A percentile compares a stretch with the other conserved stretches of the same genome.
phyloP scores from a whole-genome alignment of 2,888 invertebrate genomes.

The Selenia dentaria region DNA sequence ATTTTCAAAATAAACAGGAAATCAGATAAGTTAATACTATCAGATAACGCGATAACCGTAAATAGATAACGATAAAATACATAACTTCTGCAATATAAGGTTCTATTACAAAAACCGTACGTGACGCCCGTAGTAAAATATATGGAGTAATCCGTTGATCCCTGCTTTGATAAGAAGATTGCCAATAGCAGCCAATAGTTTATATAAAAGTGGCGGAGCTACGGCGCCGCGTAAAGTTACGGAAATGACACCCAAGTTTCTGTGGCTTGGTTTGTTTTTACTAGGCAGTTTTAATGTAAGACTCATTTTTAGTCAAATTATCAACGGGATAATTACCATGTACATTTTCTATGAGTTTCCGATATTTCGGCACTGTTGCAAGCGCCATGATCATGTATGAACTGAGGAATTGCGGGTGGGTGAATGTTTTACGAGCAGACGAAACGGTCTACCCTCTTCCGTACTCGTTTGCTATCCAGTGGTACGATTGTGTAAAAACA shows the following conservation, averaged over 20 bases:
- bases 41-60: background rate
- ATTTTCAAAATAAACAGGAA: too few species aligned
- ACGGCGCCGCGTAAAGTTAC: conserved; percentile 26
- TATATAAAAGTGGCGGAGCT: conserved; percentile 44
- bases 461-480: too few species aligned
- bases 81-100: conserved; percentile 2
- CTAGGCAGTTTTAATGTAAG: conserved; percentile 54
- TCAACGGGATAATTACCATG: too few species aligned
- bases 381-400: too few species aligned
- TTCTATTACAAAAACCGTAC: conserved; percentile 36
- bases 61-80: conserved; percentile 1
- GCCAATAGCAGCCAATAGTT: conserved; percentile 36
- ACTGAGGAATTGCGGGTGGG: too few species aligned
- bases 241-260: conserved; percentile 48
- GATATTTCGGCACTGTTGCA: too few species aligned
- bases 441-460: too few species aligned
- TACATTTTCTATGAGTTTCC: too few species aligned
- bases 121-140: conserved; percentile 32
- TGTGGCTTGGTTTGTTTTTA: conserved; percentile 49
- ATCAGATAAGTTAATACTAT: too few species aligned
- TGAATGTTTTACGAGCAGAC: too few species aligned
- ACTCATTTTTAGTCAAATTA: too few species aligned
- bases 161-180: conserved; percentile 40
- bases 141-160: conserved; percentile 22
- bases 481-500: too few species aligned